These are phyloP conservation scores for Ormyrus thymus DNA, from an alignment of 2,888 invertebrate genomes.

Conservation along the genomic window DNA sequence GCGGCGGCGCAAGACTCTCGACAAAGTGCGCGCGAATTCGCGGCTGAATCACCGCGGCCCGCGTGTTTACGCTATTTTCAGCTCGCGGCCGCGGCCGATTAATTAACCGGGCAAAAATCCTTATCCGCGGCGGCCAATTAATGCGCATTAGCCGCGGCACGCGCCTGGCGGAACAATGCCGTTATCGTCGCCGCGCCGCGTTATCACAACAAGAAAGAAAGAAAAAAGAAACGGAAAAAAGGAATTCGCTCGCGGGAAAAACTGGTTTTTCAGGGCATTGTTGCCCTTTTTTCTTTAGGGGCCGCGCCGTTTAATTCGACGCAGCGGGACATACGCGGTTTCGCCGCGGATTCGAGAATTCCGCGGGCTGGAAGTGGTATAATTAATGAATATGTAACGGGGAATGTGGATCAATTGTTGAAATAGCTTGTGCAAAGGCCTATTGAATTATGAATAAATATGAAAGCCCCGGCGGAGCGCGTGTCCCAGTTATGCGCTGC, in stretches of 20 bases:
- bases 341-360: too few relatives aligned
- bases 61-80: slow-evolving; percentile 43
- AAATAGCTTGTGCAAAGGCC: slow-evolving; percentile 4
- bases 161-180: slow-evolving; percentile 7
- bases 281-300: too few relatives aligned
- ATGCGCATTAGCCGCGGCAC: slow-evolving; percentile 17
- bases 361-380: too few relatives aligned
- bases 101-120: slow-evolving; percentile 32
- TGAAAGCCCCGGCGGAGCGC: slow-evolving; percentile 8
- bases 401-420: slow-evolving; percentile 4
- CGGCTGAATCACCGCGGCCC: not conserved
- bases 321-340: too few relatives aligned
- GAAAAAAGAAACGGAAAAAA: not conserved
- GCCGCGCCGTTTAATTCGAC: too few relatives aligned
- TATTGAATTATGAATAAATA: slow-evolving; percentile 22
- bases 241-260: not conserved
- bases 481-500: slow-evolving; percentile 10
- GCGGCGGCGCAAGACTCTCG: too few relatives aligned
- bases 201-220: slow-evolving; percentile 33
- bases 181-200: slow-evolving; percentile 24
- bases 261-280: too few relatives aligned
- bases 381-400: slow-evolving; percentile 11
- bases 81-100: slow-evolving; percentile 13
- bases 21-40: not conserved
- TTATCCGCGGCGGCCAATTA: slow-evolving; percentile 26